Evolutionary conservation across 2,113 vertebrate genomes (phyloP).

Genomic region (Daubentonia madagascariensis): DNA sequence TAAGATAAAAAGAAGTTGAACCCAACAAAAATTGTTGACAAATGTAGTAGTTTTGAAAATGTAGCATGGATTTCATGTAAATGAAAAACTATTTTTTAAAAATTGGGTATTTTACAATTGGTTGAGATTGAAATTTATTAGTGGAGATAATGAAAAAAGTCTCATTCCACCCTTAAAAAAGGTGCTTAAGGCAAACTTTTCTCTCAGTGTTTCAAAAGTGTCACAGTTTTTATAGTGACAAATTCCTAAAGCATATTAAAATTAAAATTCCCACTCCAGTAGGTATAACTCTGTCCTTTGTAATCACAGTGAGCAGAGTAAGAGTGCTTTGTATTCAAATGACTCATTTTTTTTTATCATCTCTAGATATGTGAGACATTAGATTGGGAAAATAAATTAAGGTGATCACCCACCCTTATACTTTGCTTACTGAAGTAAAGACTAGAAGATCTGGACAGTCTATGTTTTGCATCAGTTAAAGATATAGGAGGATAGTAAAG

Average conservation of each 20-base stretch:
- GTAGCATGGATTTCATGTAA: neutral
- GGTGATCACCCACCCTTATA: neutral
- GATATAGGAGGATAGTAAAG: neutral
- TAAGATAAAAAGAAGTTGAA: neutral
- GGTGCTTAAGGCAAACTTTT: neutral
- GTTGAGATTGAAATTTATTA: neutral
- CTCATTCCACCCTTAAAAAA: neutral
- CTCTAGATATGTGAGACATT: neutral
- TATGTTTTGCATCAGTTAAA: neutral
- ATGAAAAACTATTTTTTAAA: neutral
- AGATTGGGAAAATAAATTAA: neutral
- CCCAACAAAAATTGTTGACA: neutral
- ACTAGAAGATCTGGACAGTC: neutral
- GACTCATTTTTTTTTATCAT: neutral
- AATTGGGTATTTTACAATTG: neutral
- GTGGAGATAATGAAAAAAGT: fast-evolving
- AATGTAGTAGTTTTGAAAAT: neutral
- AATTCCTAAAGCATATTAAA: neutral
- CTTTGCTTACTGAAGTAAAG: neutral
- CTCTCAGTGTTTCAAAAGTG: neutral
- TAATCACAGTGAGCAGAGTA: neutral
- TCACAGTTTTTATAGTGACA: neutral
- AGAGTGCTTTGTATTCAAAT: slow-evolving; percentile 37
- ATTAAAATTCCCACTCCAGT: slow-evolving; percentile 20
- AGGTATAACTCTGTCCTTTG: neutral